Evolutionary conservation across 2,888 invertebrate genomes (phyloP), one percentile per base, ranked within the genome.

Genomic region (Amblyjoppa proteus): DNA sequence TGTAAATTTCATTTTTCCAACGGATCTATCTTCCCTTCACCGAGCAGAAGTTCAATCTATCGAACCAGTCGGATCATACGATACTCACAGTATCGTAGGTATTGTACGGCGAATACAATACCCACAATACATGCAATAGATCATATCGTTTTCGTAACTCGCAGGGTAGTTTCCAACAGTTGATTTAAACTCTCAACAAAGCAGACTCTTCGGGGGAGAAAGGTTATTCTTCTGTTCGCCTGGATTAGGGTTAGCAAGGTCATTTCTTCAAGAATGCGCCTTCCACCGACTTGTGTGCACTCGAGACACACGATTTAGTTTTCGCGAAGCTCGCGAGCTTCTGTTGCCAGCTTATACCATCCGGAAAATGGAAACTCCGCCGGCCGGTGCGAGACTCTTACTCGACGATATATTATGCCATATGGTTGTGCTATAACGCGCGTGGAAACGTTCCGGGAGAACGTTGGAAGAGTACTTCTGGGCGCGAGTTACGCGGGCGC

Each of bases 301-400:
- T 31, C 49, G 49, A 49, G 61, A 61, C 38, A 38, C 6, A 51
- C 61, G 53, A 58, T 76, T 49, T 20, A 81, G 73, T 61, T 16
- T 70, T 76, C 53, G 61, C 20, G 34, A 51, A 20, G 2, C 41
- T 58, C 38, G 45, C 9, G 45, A 41, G 20, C 56, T 56, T 38
- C 73, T 56, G 74, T 75, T 31, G 66, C 16, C 13, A 81, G 83
- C 61, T 84, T 82, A 61, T 61, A 78, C 79, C 78, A 80, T 70
- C 79, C 74, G 80, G 80, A 78, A 84, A 86, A 87, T 84, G 86
- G 80, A 87, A 83, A 80, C 82, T 78, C 77, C 49, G 75, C 66
- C 66, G 69, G 79, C 75, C 82, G 70, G 70, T 71, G 81, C 74
- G 38, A 70, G 45, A 49, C 74, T 68, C 69, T 34, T 66, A 80